phyloP scores from a whole-genome alignment of 2,888 invertebrate species.

The Machimus atricapillus region DNA sequence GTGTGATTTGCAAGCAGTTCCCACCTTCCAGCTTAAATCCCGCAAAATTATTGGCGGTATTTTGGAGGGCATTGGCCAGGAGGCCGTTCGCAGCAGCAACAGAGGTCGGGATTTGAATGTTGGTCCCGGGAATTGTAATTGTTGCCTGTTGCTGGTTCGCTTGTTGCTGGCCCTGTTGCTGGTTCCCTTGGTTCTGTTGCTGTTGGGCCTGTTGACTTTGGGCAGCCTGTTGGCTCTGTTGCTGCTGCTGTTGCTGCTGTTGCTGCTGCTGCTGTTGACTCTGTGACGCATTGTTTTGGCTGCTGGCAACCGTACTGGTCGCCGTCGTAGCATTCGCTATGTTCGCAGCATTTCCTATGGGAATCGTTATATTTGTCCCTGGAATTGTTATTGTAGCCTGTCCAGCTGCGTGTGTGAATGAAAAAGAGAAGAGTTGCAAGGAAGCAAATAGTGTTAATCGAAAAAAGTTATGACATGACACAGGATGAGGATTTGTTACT shows the following conservation, averaged over 20 bases:
- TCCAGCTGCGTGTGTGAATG: slow-evolving; percentile 46
- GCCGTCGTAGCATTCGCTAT: slow-evolving; percentile 54
- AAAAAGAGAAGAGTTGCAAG: slow-evolving; percentile 36
- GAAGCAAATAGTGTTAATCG: slow-evolving; percentile 45
- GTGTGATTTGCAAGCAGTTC: slow-evolving; percentile 19
- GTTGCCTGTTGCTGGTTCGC: slow-evolving; percentile 53
- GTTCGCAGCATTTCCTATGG: slow-evolving; percentile 56
- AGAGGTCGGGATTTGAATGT: slow-evolving; percentile 61
- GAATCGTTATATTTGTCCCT: slow-evolving; percentile 67
- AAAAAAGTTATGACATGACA: slow-evolving; percentile 38
- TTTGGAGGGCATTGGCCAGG: slow-evolving; percentile 53
- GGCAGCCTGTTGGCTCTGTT: slow-evolving; percentile 48
- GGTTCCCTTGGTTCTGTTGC: slow-evolving; percentile 49
- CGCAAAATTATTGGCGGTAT: slow-evolving; percentile 47
- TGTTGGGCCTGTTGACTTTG: slow-evolving; percentile 43
- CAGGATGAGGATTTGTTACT: slow-evolving; percentile 40
- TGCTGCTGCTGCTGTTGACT: slow-evolving; percentile 45
- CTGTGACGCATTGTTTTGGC: slow-evolving; percentile 54
- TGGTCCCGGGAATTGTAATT: slow-evolving; percentile 62
- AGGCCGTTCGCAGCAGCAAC: slow-evolving; percentile 60
- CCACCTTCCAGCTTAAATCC: slow-evolving; percentile 49
- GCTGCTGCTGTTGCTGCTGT: slow-evolving; percentile 47
- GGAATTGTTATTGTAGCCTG: slow-evolving; percentile 68
- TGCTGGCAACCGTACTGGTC: slow-evolving; percentile 50
- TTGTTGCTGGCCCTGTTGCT: slow-evolving; percentile 46